Conservation (phyloP, 2,888 invertebrate species). For the Yponomeuta cagnagella region DNA sequence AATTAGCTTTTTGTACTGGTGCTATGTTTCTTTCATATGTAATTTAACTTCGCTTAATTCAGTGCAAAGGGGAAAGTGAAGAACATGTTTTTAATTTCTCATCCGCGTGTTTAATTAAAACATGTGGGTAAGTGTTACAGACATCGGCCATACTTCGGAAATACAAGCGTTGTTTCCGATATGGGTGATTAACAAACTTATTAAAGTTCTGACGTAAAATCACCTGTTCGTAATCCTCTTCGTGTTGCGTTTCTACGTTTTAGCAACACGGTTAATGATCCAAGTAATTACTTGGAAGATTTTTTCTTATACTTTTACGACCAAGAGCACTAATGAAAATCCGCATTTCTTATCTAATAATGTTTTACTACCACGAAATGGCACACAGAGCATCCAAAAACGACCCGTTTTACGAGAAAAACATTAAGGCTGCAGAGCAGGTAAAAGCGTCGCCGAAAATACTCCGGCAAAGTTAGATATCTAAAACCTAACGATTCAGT, state of each 20-base stretch:
- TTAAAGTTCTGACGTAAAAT: not conserved
- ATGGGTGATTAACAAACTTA: not conserved
- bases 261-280: not conserved
- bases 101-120: not conserved
- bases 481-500: not conserved
- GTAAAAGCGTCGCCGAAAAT: not conserved
- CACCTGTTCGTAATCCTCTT: conserved; percentile 1
- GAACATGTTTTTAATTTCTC: not conserved
- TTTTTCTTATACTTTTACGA: not conserved
- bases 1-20: not conserved
- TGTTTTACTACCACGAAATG: not conserved
- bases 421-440: not conserved
- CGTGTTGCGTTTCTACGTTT: conserved; percentile 2
- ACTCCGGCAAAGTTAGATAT: not conserved
- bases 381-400: not conserved
- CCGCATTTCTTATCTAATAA: not conserved
- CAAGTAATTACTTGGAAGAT: not conserved
- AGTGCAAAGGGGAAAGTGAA: not conserved
- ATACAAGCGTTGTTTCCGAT: not conserved
- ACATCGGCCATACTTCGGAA: not conserved
- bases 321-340: not conserved
- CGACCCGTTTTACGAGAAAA: not conserved
- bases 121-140: not conserved
- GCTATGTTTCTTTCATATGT: not conserved
- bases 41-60: not conserved